phyloP scores from a whole-genome alignment of 2,888 invertebrate species.

The Caenorhabditis imperialis region DNA sequence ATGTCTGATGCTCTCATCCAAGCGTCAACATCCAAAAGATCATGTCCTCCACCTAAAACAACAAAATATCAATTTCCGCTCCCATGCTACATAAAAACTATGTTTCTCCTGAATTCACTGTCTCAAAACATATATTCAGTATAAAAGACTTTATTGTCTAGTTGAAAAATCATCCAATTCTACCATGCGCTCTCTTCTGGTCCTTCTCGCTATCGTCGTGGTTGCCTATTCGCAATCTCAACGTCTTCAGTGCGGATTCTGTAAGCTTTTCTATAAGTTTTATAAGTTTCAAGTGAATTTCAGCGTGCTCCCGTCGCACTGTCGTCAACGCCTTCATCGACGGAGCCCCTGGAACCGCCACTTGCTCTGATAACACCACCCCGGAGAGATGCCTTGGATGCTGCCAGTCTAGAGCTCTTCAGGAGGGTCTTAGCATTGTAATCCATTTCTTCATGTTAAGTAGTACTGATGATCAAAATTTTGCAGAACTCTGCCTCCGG shows the following conservation, averaged over 20 bases:
- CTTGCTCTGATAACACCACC: slow-evolving; percentile 43
- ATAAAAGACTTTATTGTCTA: no score
- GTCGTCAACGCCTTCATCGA: slow-evolving; percentile 36
- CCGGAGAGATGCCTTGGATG: slow-evolving; percentile 49
- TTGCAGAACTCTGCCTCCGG: slow-evolving; percentile 32
- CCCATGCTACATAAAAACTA: no score
- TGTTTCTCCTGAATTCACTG: no score
- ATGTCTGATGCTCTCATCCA: no score
- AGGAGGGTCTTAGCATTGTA: slow-evolving; percentile 40
- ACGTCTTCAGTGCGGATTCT: slow-evolving; percentile 44
- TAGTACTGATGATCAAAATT: background rate
- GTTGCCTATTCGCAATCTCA: slow-evolving; percentile 28
- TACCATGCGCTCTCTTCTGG: slow-evolving; percentile 40
- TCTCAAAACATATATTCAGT: no score
- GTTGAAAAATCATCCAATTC: background rate
- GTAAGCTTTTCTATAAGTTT: slow-evolving; percentile 13
- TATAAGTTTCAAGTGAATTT: background rate
- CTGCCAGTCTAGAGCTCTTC: slow-evolving; percentile 47
- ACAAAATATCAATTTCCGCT: no score
- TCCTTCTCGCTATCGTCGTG: slow-evolving; percentile 29
- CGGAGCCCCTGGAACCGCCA: slow-evolving; percentile 35
- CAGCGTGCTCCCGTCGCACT: slow-evolving; percentile 52
- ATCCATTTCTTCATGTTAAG: no score
- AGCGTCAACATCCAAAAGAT: no score
- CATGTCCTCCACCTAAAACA: no score